A percentile compares a stretch with the other conserved stretches of the same genome.
phyloP scores from a whole-genome alignment of 2,888 invertebrate species.

The Zhuqinia jingwanae region DNA sequence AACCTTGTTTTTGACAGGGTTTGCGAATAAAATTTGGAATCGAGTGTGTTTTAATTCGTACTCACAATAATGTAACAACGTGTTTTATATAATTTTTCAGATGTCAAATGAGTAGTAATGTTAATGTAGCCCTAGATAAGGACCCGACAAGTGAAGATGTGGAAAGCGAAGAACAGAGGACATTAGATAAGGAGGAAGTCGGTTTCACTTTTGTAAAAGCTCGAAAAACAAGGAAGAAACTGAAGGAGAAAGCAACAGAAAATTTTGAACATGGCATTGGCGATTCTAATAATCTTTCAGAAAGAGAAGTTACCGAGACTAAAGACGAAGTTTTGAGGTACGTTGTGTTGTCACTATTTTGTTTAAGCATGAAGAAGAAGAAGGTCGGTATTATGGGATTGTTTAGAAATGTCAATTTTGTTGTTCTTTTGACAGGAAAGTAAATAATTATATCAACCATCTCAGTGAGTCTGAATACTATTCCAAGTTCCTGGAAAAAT shows the following conservation, averaged over 20 bases:
- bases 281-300: neutral
- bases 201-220: constrained; percentile 11
- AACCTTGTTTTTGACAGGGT: too few species aligned
- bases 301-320: constrained; percentile 1
- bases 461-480: constrained; percentile 28
- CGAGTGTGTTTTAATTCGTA: too few species aligned
- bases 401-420: neutral
- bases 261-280: constrained; percentile 9
- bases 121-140: neutral
- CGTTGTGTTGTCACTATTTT: neutral
- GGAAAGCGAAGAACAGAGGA: neutral
- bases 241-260: neutral
- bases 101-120: too few species aligned
- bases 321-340: constrained; percentile 3
- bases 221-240: neutral
- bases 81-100: neutral
- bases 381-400: too few species aligned
- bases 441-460: neutral
- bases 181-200: too few species aligned
- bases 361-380: neutral
- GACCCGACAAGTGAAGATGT: neutral
- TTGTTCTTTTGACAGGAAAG: constrained; percentile 40
- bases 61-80: too few species aligned
- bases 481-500: neutral
- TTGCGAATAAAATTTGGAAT: too few species aligned